Evolutionary conservation across 1,140 invertebrate genomes (phyloP).

Genomic region (Drosophila nigrodunni): DNA sequence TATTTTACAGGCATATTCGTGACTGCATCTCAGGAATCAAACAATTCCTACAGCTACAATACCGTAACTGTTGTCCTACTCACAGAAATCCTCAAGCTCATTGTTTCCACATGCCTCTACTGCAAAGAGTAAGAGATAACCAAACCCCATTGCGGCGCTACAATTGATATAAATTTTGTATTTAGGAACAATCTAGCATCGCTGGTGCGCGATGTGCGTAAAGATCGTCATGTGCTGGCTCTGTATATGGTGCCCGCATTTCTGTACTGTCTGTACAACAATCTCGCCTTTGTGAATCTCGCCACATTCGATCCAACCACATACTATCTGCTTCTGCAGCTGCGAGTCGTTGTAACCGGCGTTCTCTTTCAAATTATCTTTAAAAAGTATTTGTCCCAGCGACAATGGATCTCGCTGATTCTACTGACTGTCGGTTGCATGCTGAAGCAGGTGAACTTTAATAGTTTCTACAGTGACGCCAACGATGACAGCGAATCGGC

Average conservation of each 20-base stretch:
- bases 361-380: conserved; percentile 96
- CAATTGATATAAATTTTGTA: conserved; percentile 84
- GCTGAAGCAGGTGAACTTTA: conserved; percentile 93
- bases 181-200: conserved; percentile 83
- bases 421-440: conserved; percentile 96
- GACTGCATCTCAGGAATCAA: conserved; percentile 93
- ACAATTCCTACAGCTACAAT: conserved; percentile 94
- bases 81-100: conserved; percentile 94
- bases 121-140: conserved; percentile 87
- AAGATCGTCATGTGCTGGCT: conserved; percentile 89
- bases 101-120: conserved; percentile 90
- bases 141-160: background rate
- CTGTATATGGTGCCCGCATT: conserved; percentile 96
- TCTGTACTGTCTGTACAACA: conserved; percentile 98
- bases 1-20: conserved; percentile 92
- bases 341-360: conserved; percentile 96
- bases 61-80: conserved; percentile 94
- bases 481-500: conserved; percentile 70
- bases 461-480: conserved; percentile 77
- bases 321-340: conserved; percentile 96
- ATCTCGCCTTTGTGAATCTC: conserved; percentile 96
- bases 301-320: conserved; percentile 96
- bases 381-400: conserved; percentile 91
- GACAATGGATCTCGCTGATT: conserved; percentile 96
- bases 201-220: conserved; percentile 86